Conservation (phyloP, 2,113 vertebrate species). For the Varanus komodoensis region DNA sequence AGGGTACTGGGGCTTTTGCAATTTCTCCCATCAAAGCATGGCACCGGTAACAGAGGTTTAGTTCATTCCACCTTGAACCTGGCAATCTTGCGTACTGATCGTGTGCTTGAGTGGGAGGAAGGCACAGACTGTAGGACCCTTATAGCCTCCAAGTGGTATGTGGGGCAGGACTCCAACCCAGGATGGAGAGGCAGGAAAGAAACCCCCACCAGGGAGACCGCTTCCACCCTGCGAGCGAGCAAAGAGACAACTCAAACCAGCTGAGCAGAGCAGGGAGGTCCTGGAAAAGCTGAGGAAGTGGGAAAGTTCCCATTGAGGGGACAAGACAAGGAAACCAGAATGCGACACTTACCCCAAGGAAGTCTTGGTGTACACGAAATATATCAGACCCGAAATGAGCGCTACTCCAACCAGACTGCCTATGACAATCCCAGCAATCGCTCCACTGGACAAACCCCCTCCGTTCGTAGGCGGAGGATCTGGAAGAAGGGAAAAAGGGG, state of each 20-base stretch:
- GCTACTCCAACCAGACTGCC: not conserved
- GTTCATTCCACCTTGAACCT: not conserved
- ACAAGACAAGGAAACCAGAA: not conserved
- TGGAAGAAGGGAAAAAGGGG: not conserved
- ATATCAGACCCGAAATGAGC: not conserved
- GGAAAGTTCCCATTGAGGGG: not conserved
- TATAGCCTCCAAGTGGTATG: not conserved
- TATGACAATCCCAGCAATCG: constrained; percentile 13
- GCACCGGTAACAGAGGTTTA: not conserved
- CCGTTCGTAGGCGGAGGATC: no score
- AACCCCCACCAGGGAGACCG: not conserved
- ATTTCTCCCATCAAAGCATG: not conserved
- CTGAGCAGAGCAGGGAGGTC: not conserved
- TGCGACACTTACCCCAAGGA: constrained; percentile 24
- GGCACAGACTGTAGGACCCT: not conserved
- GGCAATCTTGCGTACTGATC: no score
- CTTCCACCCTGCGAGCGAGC: not conserved
- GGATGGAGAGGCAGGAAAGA: not conserved
- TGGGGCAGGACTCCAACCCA: not conserved
- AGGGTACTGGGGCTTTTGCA: not conserved
- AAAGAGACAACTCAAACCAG: not conserved
- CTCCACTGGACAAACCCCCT: not conserved
- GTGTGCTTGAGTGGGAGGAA: no score
- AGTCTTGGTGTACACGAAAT: not conserved
- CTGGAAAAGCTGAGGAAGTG: not conserved